Conservation (phyloP, 2,797 vertebrate genomes). For the Momotus momota region DNA sequence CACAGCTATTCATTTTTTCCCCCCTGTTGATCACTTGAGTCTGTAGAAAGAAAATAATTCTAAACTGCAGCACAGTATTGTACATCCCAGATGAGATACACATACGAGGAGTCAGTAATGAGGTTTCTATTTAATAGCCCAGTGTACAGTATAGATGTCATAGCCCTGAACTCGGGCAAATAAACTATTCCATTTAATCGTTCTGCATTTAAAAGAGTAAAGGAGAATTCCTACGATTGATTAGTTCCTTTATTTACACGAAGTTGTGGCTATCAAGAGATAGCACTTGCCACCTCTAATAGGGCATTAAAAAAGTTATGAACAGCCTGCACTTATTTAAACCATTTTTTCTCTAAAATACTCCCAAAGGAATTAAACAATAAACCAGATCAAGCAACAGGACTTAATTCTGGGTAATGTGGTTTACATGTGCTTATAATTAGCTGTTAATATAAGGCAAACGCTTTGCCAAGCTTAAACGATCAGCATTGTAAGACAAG, state of each 20-base stretch:
- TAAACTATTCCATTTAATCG: background rate
- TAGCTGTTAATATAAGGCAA: background rate
- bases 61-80: background rate
- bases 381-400: background rate
- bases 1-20: no score
- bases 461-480: background rate
- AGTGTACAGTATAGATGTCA: background rate
- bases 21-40: background rate
- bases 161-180: background rate
- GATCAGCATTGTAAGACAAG: background rate
- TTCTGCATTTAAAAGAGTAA: background rate
- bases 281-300: background rate
- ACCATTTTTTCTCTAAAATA: background rate
- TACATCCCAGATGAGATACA: background rate
- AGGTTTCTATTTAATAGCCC: background rate
- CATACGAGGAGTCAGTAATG: background rate
- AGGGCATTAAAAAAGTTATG: background rate
- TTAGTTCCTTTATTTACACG: background rate
- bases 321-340: background rate
- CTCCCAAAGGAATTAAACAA: background rate
- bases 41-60: background rate
- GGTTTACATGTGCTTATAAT: background rate
- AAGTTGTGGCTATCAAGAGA: background rate
- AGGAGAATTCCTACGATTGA: background rate
- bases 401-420: background rate